phyloP scores from a whole-genome alignment of 1,140 invertebrate species.

The Muscidifurax raptorellus region DNA sequence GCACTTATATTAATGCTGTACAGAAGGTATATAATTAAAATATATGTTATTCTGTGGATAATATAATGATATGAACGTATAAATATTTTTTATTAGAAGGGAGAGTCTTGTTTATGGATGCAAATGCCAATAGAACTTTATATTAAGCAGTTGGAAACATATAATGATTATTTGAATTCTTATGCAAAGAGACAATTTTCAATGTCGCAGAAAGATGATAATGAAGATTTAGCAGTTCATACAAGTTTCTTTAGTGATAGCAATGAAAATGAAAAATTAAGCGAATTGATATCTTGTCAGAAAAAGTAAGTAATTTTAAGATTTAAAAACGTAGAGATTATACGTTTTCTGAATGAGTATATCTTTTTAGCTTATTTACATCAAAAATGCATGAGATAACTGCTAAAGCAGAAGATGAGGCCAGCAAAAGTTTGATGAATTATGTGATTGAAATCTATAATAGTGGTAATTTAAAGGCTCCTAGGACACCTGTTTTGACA shows the following conservation, averaged over 20 bases:
- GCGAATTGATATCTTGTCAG: constrained; percentile 60
- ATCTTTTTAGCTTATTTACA: constrained; percentile 47
- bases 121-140: constrained; percentile 69
- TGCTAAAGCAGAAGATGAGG: constrained; percentile 58
- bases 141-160: constrained; percentile 68
- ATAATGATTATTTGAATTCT: constrained; percentile 64
- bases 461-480: constrained; percentile 61
- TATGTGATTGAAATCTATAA: constrained; percentile 63
- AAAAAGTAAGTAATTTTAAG: constrained; percentile 61
- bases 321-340: not conserved
- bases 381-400: constrained; percentile 63
- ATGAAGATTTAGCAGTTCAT: constrained; percentile 53
- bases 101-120: constrained; percentile 62
- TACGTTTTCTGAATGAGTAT: constrained; percentile 17
- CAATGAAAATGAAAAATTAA: constrained; percentile 61
- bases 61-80: not conserved
- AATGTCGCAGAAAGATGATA: constrained; percentile 15
- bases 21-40: constrained; percentile 61
- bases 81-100: constrained; percentile 60
- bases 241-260: constrained; percentile 58
- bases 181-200: constrained; percentile 66
- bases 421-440: constrained; percentile 54
- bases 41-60: not conserved
- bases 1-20: constrained; percentile 63
- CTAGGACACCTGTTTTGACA: constrained; percentile 52